These are phyloP conservation scores for Taurulus bubalis DNA, from an alignment of 2,113 vertebrate species.

Conservation along the genomic window DNA sequence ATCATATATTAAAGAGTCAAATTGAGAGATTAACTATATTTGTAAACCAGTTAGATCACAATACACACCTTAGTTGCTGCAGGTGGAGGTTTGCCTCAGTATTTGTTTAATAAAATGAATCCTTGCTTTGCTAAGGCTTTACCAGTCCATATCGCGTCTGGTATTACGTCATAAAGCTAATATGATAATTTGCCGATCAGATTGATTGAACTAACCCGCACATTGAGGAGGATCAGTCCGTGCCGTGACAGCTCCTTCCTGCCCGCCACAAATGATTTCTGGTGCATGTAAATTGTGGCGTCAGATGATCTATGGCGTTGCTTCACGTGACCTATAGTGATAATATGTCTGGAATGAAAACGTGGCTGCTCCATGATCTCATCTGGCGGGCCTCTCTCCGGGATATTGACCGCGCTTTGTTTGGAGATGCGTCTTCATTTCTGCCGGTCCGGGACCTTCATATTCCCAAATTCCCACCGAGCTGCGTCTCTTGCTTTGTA, in stretches of 20 bases:
- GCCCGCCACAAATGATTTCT: conserved; percentile 33
- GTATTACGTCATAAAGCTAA: not conserved
- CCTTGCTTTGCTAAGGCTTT: too few species aligned
- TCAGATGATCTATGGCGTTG: conserved; percentile 67
- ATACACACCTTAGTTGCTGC: not conserved
- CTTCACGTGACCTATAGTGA: conserved; percentile 69
- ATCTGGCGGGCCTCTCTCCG: conserved; percentile 54
- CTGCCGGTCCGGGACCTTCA: conserved; percentile 42
- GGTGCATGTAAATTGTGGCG: conserved; percentile 46
- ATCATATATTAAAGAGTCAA: not conserved
- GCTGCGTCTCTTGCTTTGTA: conserved; percentile 51
- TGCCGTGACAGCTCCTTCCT: not conserved
- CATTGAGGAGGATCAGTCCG: not conserved
- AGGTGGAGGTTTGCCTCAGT: not conserved
- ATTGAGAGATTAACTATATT: not conserved
- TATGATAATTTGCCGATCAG: conserved; percentile 9
- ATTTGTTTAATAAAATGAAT: not conserved
- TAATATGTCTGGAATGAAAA: conserved; percentile 66
- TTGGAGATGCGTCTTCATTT: conserved; percentile 81
- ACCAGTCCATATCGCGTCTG: too few species aligned
- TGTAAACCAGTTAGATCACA: not conserved
- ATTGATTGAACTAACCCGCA: not conserved
- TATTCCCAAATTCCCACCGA: conserved; percentile 70
- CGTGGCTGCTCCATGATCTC: conserved; percentile 64
- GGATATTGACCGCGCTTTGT: conserved; percentile 80